These are phyloP conservation scores for Linyphia triangularis DNA, from an alignment of 2,888 invertebrate genomes.

Conservation along the genomic window DNA sequence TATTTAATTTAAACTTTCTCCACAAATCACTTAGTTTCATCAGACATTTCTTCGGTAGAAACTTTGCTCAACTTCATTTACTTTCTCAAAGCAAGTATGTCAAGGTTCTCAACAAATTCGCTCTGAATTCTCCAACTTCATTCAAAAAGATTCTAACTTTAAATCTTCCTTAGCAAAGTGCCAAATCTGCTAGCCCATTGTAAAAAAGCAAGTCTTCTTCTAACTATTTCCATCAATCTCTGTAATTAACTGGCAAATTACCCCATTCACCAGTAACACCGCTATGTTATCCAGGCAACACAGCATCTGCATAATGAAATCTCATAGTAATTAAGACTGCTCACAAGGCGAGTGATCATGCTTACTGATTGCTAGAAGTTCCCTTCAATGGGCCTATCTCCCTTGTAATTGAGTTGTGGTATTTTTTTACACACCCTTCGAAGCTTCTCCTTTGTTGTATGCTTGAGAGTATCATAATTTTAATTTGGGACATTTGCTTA, in stretches of 20 bases:
- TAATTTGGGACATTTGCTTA: background rate
- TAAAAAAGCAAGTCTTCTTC: slow-evolving; percentile 19
- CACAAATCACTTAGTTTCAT: no score
- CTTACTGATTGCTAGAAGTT: background rate
- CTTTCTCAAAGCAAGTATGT: background rate
- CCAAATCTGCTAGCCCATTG: background rate
- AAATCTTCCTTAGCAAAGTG: background rate
- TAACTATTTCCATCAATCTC: slow-evolving; percentile 51
- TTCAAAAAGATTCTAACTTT: background rate
- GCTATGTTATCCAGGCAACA: slow-evolving; percentile 44
- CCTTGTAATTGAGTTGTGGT: slow-evolving; percentile 20
- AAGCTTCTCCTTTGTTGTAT: background rate
- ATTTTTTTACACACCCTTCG: background rate
- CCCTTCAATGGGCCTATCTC: background rate
- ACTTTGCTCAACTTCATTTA: background rate
- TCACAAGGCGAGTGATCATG: background rate
- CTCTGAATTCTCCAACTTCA: background rate
- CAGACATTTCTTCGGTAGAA: background rate
- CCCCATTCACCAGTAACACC: slow-evolving; percentile 1
- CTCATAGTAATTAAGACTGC: slow-evolving; percentile 54
- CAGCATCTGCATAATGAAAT: slow-evolving; percentile 59
- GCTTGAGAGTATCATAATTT: background rate
- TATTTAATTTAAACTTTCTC: no score
- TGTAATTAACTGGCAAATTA: slow-evolving; percentile 60
- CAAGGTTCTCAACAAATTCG: background rate